These are phyloP conservation scores for Phaethornis superciliosus DNA, from an alignment of 2,113 vertebrate species.

Conservation along the genomic window DNA sequence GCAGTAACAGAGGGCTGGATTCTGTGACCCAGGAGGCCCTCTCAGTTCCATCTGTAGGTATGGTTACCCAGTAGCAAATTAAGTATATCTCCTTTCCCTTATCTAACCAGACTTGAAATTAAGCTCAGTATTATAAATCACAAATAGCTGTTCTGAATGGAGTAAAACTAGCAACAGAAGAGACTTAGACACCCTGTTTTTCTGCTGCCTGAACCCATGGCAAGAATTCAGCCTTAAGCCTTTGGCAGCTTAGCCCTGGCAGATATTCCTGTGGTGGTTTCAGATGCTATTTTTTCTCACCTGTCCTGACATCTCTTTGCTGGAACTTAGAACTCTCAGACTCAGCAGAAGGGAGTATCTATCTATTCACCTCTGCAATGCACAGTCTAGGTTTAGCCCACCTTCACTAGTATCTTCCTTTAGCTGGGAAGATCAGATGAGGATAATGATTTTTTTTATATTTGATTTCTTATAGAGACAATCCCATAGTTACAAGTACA, in stretches of 20 bases:
- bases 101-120: background rate
- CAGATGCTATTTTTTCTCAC: background rate
- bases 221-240: background rate
- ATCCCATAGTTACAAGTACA: background rate
- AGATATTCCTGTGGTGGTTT: background rate
- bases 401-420: background rate
- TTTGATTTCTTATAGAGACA: background rate
- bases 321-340: background rate
- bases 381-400: background rate
- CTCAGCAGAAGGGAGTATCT: background rate
- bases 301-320: background rate
- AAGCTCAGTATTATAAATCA: background rate
- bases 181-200: background rate
- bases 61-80: background rate
- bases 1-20: background rate
- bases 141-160: background rate
- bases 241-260: background rate
- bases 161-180: background rate
- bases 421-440: background rate
- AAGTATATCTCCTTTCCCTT: background rate
- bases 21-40: background rate
- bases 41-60: background rate
- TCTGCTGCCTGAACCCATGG: background rate
- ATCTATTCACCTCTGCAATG: background rate
- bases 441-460: background rate